Base-by-base conservation (phyloP, 2,888 invertebrate species). In the Hybos culiciformis region DNA sequence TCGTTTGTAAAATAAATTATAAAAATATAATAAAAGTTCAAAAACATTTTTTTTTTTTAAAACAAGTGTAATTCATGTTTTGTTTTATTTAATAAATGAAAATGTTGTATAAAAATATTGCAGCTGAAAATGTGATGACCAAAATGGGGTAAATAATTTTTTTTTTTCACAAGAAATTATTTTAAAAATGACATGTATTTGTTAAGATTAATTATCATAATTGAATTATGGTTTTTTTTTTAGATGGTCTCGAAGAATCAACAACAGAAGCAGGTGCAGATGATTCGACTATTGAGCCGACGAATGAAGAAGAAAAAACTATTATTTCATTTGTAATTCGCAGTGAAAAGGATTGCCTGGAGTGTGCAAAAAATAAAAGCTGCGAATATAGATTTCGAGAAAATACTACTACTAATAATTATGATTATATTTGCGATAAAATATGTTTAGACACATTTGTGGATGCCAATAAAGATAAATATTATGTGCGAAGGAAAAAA, bases 381-480 rank as follows among this genome's bases (percentile, higher is more conserved):
- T 67, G 66, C 42, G 59, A 58, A 1, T 67, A 57, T 48, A 61
- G 64, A 5, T 61, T 47, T 20, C 62, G 61, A 37, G 47, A 62
- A 51, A 23, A 70, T 58, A 58, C 70, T 61, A 70, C 67, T 32
- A 70, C 66, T 2, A 67, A 67, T 43, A 67, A 70, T 43, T 70
- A 66, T 1, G 65, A 70, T 45, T 75, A 72, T 52, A 64, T 77
- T 42, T 77, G 77, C 39, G 58, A 70, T 23, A 58, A 60, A 31
- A 34, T 47, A 5, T 77, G 77, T 47, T 64, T 74, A 14, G 63
- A 71, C 50, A 68, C 70, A 31, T 67, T 74, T 62, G 67, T 74
- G 60, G 70, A 65, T 0, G 70, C 68, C 20, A 70, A 75, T 51
- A 63, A 63, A 23, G 72, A 74, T 1, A 74, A 74, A 54, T 76